phyloP scores from a whole-genome alignment of 2,888 invertebrate genomes.

The Dryobotodes eremita region DNA sequence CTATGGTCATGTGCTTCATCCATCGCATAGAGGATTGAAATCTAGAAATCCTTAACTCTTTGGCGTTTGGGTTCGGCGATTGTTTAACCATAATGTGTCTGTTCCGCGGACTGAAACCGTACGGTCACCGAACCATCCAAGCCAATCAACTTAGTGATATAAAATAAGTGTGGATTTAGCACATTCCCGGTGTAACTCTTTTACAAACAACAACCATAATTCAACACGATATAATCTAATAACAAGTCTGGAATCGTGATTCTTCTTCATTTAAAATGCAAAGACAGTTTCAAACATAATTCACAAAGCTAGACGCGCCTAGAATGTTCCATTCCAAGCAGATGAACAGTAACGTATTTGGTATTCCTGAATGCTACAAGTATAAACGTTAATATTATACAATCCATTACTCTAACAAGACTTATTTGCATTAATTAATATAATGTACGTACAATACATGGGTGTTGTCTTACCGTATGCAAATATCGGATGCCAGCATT shows the following conservation, averaged over 20 bases:
- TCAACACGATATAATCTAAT: conserved; percentile 24
- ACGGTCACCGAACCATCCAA: neutral
- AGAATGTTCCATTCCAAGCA: conserved; percentile 30
- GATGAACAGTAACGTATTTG: conserved; percentile 56
- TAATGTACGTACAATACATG: conserved; percentile 57
- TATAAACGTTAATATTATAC: conserved; percentile 63
- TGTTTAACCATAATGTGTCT: neutral
- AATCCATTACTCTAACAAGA: conserved; percentile 57
- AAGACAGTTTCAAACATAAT: conserved; percentile 35
- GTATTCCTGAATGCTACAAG: conserved; percentile 59
- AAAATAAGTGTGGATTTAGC: neutral
- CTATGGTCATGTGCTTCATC: neutral
- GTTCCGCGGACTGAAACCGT: neutral
- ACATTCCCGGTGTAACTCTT: neutral
- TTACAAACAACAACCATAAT: conserved; percentile 6
- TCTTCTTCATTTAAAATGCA: conserved; percentile 46
- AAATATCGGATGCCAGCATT: conserved; percentile 51
- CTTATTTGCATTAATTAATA: conserved; percentile 65
- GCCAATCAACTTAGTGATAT: neutral
- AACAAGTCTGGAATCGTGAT: conserved; percentile 33
- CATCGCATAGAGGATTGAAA: neutral
- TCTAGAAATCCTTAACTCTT: neutral
- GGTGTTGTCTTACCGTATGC: conserved; percentile 48
- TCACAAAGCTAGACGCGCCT: conserved; percentile 37
- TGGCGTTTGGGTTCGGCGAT: neutral